A percentile compares a stretch with the other conserved stretches of the same genome.
Conservation (phyloP, 2,113 vertebrate species). For the Noctilio leporinus region DNA sequence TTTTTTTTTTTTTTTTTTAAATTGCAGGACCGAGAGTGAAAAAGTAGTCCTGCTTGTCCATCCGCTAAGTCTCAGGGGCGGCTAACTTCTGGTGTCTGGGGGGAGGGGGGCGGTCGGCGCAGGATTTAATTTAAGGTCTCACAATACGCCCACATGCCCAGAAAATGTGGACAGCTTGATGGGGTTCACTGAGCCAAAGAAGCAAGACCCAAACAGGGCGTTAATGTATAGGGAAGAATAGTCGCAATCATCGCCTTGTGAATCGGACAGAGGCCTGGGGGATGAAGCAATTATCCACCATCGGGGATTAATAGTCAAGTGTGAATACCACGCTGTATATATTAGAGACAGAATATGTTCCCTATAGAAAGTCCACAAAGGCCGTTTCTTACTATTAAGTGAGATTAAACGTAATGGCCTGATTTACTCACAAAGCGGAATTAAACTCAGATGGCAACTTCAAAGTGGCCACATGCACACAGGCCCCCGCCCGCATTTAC, state of each 20-base stretch:
- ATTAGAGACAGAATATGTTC: conserved; percentile 87
- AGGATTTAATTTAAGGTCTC: conserved; percentile 84
- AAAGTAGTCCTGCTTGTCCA: conserved; percentile 80
- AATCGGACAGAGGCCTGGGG: conserved; percentile 84
- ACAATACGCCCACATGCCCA: conserved; percentile 88
- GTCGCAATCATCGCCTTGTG: conserved; percentile 85
- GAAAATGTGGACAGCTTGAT: conserved; percentile 86
- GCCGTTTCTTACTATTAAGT: conserved; percentile 87
- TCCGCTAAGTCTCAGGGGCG: conserved; percentile 78
- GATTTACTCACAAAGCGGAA: conserved; percentile 88
- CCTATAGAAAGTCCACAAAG: conserved; percentile 89
- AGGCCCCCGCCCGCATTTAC: conserved; percentile 84
- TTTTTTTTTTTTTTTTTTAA: too few species aligned
- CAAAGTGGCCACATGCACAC: conserved; percentile 84
- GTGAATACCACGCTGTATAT: conserved; percentile 87
- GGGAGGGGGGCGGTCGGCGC: conserved; percentile 71
- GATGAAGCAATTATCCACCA: conserved; percentile 89
- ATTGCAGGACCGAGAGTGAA: conserved; percentile 74
- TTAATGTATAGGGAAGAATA: conserved; percentile 87
- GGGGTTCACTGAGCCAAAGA: conserved; percentile 86
- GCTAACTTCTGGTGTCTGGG: conserved; percentile 82
- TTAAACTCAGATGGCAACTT: conserved; percentile 88
- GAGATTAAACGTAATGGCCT: conserved; percentile 89
- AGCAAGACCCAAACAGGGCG: conserved; percentile 83
- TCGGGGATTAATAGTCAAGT: conserved; percentile 86